Evolutionary conservation across 2,888 invertebrate species (phyloP), one percentile per base, ranked within the genome.

Genomic region (Protodeltote pygarga): DNA sequence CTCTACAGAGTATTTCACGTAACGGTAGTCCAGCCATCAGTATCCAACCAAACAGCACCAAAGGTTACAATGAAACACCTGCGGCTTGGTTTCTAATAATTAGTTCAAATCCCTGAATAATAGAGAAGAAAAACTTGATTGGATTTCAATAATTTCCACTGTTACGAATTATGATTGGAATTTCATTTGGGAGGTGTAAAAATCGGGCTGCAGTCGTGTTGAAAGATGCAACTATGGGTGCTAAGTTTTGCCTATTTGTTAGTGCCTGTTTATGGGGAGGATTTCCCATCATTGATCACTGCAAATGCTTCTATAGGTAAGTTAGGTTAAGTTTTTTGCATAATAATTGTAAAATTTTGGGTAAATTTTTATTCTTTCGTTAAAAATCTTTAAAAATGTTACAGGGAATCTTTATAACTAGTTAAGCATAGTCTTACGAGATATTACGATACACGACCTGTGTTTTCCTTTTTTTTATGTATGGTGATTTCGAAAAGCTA

Each of bases 231-330:
- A 61, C 19, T 76, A 74, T 85, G 81, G 79, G 13, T 74, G 27
- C 27, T 77, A 20, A 47, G 71, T 44, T 53, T 81, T 9, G 38
- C 81, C 20, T 79, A 57, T 71, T 37, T 80, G 24, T 64, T 78
- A 46, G 54, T 67, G 40, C 45, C 59, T 5, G 83, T 73, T 25
- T 50, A 25, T 1, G 81, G 75, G n/a, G 93, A 95, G 79, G 95
- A 94, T 65, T 95, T 95, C 83, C 95, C 96, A 2, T 95, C 96
- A 0, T 85, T 96, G 57, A 92, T 95, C 1, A 94, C 94, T 5
- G 93, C 95, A 8, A 96, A 96, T 80, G 95, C 95, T 3, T 95
- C 95, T 0, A 92, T 96, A 77, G 96, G 96, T 96, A 86, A 86
- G 85, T 39, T 8, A 5, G 17, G 9, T 21, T 45, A 16, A 9